Evolutionary conservation across 2,797 vertebrate species (phyloP), one percentile per base, ranked within the genome.

Genomic region (Trematomus bernacchii): DNA sequence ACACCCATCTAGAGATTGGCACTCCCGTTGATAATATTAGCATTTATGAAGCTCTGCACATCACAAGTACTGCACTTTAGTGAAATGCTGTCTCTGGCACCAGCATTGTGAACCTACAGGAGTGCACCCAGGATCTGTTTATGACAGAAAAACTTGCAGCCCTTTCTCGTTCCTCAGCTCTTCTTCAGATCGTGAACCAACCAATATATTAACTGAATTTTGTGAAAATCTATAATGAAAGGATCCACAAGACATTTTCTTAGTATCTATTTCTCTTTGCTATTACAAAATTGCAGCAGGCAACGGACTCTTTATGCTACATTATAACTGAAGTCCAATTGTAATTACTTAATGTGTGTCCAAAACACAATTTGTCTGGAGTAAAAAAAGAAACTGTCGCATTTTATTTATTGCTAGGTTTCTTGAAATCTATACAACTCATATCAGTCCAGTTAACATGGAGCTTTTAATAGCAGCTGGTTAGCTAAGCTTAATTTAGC

Each of bases 1-100:
- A 89, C 80, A 72, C 67, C 66, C 70, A 85, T 92, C 71, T 73
- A 66, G 19, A 72, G 54, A 87, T 58, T 82, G 67, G 37, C 63
- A 53, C 68, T 83, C 85, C 37, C 44, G n/a, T 13, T 77, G 66
- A 87, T 80, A 82, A 69, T 65, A 51, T 44, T 52, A 58, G 48
- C 52, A 43, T 82, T 85, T 77, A 47, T 77, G 46, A 77, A 75
- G 65, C 55, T 13, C 30, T 44, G 48, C 37, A 70, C 44, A 57
- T 54, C 3, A 10, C 12, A 47, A 46, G 55, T 33, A 33, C 19
- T 67, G 40, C 37, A 67, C 30, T 68, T 68, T 27, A 64, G 21
- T 63, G 23, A 77, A 69, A 73, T 44, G 15, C n/a, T 58, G 30
- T 69, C 51, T 61, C 48, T 53, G 54, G 51, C 60, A 61, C 47